A percentile compares a stretch with the other conserved stretches of the same genome.
These are phyloP conservation scores for Eueremaeus valkanovi DNA, from an alignment of 2,888 invertebrate species.

Conservation along the genomic window DNA sequence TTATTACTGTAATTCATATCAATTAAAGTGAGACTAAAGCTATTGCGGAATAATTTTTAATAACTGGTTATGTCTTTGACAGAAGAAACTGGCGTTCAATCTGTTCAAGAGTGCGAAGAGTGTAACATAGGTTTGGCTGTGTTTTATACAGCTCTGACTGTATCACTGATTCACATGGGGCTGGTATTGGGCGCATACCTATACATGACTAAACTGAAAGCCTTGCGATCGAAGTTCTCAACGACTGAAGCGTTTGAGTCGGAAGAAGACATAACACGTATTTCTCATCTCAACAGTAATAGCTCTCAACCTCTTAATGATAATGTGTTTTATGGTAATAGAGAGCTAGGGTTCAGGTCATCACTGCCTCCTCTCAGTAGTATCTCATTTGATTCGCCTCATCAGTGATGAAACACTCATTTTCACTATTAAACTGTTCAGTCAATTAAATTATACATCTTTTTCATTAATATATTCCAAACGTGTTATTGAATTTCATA, in stretches of 20 bases:
- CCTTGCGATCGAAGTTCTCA: not conserved
- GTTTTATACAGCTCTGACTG: conserved; percentile 46
- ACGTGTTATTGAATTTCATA: not conserved
- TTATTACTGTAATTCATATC: too few species aligned
- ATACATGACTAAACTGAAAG: conserved; percentile 40
- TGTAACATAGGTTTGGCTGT: conserved; percentile 47
- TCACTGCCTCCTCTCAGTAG: not conserved
- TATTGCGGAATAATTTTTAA: too few species aligned
- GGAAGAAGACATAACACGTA: conserved; percentile 4
- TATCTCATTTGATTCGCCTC: conserved; percentile 8
- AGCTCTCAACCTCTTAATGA: not conserved
- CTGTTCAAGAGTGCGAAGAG: conserved; percentile 42
- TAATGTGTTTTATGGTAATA: conserved; percentile 25
- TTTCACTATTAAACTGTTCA: not conserved
- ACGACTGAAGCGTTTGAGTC: not conserved
- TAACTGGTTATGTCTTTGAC: not conserved
- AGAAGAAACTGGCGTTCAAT: conserved; percentile 6
- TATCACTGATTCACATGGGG: conserved; percentile 46
- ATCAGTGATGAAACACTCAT: not conserved
- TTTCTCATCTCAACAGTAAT: not conserved
- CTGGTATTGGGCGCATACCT: conserved; percentile 45
- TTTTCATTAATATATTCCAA: not conserved
- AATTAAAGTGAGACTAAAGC: too few species aligned
- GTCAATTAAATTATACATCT: too few species aligned
- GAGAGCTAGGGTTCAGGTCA: conserved; percentile 7